These are phyloP conservation scores for Melanotaenia nigrans DNA, from an alignment of 2,797 vertebrate genomes.

Conservation along the genomic window DNA sequence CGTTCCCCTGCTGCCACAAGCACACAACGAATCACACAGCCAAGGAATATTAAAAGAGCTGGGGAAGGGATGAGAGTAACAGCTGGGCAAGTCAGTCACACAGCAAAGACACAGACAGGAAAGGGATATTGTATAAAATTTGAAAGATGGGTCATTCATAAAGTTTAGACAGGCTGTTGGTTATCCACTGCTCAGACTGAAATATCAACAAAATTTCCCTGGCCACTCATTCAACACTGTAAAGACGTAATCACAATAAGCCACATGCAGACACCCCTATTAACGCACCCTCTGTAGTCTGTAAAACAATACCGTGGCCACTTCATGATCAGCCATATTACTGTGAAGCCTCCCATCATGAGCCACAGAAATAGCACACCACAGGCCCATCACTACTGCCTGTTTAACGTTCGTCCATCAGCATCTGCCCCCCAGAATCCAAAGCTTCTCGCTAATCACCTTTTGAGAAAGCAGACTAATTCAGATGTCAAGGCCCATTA, in stretches of 20 bases:
- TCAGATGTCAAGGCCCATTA: conserved; percentile 77
- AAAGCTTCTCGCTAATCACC: conserved; percentile 73
- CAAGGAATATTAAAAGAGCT: conserved; percentile 73
- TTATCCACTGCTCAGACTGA: conserved; percentile 17
- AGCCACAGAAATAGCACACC: conserved; percentile 33
- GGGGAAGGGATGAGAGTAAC: conserved; percentile 43
- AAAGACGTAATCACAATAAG: conserved; percentile 35
- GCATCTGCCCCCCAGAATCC: conserved; percentile 55
- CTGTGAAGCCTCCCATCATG: conserved; percentile 59
- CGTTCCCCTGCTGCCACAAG: conserved; percentile 69
- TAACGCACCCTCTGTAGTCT: conserved; percentile 46
- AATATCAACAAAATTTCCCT: conserved; percentile 27
- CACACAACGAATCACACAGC: conserved; percentile 65
- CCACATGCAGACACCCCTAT: conserved; percentile 23
- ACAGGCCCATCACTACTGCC: conserved; percentile 25
- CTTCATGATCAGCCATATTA: conserved; percentile 57
- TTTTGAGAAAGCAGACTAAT: conserved; percentile 71
- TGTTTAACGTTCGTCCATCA: conserved; percentile 61
- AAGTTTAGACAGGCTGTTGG: conserved; percentile 39
- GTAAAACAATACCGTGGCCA: conserved; percentile 55
- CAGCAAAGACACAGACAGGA: conserved; percentile 39
- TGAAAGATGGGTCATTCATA: conserved; percentile 29
- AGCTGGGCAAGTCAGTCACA: conserved; percentile 52
- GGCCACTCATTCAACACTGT: conserved; percentile 41
- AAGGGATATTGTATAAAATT: conserved; percentile 40